Percentiles rank a stretch among this genome's conserved stretches.
These are phyloP conservation scores for Oscheius sp. DNA, from an alignment of 2,888 invertebrate genomes.

Conservation along the genomic window DNA sequence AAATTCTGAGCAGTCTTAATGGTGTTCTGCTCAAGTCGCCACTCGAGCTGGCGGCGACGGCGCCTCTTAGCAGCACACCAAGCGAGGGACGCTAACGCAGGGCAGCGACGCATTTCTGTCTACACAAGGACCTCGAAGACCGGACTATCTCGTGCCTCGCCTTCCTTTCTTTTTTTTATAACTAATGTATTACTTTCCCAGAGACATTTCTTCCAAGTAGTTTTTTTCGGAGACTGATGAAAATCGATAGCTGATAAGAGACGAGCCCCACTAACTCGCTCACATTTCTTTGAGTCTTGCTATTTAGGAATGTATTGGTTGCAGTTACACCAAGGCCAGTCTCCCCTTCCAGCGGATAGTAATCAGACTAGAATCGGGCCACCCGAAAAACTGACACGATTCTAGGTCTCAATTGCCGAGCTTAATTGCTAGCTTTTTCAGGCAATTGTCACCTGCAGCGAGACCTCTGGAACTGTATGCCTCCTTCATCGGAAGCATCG, in stretches of 20 bases:
- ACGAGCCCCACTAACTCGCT: no score
- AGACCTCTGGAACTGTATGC: slow-evolving; percentile 19
- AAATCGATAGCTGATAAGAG: no score
- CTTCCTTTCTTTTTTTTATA: background rate
- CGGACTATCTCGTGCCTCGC: background rate
- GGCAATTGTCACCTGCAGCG: background rate
- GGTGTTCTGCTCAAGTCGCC: no score
- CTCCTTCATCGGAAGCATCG: slow-evolving; percentile 13
- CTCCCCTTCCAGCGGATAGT: background rate
- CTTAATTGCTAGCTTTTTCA: background rate
- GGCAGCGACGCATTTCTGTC: background rate
- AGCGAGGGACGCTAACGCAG: no score
- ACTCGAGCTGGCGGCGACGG: no score
- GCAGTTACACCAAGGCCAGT: background rate
- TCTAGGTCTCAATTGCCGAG: background rate
- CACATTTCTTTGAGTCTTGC: no score
- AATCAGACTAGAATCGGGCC: background rate
- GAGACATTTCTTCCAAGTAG: no score
- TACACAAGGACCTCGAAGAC: slow-evolving; percentile 12
- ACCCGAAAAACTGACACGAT: background rate
- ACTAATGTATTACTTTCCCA: no score
- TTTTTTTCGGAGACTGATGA: no score
- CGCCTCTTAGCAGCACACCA: no score
- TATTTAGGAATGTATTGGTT: no score
- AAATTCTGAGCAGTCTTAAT: no score